Conservation (phyloP, 2,797 vertebrate genomes). For the Sandelia bainsii region DNA sequence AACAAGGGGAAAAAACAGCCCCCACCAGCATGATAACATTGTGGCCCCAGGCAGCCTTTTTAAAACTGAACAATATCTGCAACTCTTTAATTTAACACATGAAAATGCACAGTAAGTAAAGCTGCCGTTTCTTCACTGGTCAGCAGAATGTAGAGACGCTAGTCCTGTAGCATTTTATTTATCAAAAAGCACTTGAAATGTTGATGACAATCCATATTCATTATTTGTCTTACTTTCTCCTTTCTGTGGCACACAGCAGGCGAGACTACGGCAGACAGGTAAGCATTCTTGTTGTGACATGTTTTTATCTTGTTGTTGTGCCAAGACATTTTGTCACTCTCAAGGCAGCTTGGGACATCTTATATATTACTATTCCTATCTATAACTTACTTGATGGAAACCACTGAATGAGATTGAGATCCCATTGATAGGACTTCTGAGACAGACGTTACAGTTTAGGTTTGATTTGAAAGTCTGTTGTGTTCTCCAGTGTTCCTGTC, state of each 20-base stretch:
- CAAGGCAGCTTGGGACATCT: conserved; percentile 46
- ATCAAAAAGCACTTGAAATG: conserved; percentile 56
- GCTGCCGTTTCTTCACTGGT: conserved; percentile 59
- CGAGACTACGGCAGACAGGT: conserved; percentile 79
- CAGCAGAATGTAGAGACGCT: conserved; percentile 65
- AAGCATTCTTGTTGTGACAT: conserved; percentile 61
- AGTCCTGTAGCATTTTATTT: conserved; percentile 54
- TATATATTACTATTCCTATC: conserved; percentile 78
- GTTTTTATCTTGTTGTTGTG: conserved; percentile 56
- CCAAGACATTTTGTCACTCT: conserved; percentile 53
- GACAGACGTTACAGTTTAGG: conserved; percentile 57
- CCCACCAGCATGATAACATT: conserved; percentile 58
- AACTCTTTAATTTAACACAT: conserved; percentile 64
- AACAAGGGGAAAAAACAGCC: conserved; percentile 38
- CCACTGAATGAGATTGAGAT: conserved; percentile 71
- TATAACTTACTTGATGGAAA: conserved; percentile 70
- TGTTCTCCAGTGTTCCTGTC: conserved; percentile 46
- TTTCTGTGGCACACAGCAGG: conserved; percentile 64
- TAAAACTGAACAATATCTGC: conserved; percentile 60
- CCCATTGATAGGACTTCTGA: conserved; percentile 49
- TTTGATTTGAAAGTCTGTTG: conserved; percentile 43
- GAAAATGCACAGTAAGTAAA: conserved; percentile 78
- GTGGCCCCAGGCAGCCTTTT: conserved; percentile 53
- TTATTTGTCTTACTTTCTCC: conserved; percentile 61
- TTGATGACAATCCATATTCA: conserved; percentile 64